These are phyloP conservation scores for Leptinotarsa juncta DNA, from an alignment of 2,888 invertebrate genomes.

Conservation along the genomic window DNA sequence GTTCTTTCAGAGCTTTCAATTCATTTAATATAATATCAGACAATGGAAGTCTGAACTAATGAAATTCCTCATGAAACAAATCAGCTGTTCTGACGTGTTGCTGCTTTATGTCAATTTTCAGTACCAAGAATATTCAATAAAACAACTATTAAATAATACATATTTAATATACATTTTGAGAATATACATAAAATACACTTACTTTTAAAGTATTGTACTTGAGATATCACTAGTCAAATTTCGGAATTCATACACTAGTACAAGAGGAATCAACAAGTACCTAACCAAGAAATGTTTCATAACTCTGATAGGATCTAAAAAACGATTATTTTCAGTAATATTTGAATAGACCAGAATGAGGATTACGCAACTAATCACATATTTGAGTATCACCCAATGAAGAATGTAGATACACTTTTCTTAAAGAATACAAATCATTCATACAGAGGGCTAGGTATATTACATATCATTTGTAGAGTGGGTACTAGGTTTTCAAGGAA, in stretches of 20 bases:
- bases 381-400: slow-evolving; percentile 9
- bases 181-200: slow-evolving; percentile 2
- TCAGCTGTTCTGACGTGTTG: too few relatives aligned
- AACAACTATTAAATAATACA: slow-evolving; percentile 7
- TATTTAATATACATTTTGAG: not conserved
- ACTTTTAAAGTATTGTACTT: slow-evolving; percentile 21
- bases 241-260: not conserved
- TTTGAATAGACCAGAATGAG: slow-evolving; percentile 9
- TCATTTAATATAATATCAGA: too few relatives aligned
- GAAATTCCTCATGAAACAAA: too few relatives aligned
- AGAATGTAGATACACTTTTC: slow-evolving; percentile 3
- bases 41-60: too few relatives aligned
- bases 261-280: not conserved
- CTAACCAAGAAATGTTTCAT: not conserved
- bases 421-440: slow-evolving; percentile 30
- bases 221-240: slow-evolving; percentile 18
- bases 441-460: slow-evolving; percentile 8
- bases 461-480: not conserved
- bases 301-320: not conserved
- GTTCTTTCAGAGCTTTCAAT: too few relatives aligned
- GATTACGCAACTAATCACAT: slow-evolving; percentile 3
- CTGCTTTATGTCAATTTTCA: too few relatives aligned
- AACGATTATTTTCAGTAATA: not conserved
- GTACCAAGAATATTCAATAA: not conserved
- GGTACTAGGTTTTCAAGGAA: slow-evolving; percentile 17